Evolutionary conservation across 2,797 vertebrate genomes (phyloP).

Genomic region (Mergus octosetaceus): DNA sequence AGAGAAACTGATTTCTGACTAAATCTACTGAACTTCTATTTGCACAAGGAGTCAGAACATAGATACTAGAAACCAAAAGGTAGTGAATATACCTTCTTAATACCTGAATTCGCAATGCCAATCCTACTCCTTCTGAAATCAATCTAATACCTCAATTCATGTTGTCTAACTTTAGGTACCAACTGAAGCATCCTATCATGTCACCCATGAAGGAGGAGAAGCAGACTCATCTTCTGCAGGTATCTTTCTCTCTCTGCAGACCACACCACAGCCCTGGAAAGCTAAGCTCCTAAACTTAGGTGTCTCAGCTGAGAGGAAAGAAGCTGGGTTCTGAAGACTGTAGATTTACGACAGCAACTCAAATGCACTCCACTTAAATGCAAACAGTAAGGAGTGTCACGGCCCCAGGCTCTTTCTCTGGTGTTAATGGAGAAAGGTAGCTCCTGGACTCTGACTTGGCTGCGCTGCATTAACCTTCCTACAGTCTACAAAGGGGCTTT

Average conservation of each 20-base stretch:
- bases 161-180: background rate
- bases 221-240: background rate
- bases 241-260: background rate
- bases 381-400: background rate
- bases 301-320: background rate
- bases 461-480: background rate
- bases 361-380: background rate
- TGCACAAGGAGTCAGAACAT: background rate
- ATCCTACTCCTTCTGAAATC: background rate
- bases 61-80: background rate
- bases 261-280: background rate
- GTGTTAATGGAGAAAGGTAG: background rate
- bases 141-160: accelerated
- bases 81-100: background rate
- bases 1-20: background rate
- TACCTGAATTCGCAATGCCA: background rate
- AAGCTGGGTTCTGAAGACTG: background rate
- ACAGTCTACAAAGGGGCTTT: background rate
- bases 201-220: background rate
- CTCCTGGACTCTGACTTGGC: background rate
- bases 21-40: background rate
- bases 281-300: background rate
- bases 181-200: background rate
- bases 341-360: background rate
- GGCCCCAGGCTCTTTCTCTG: background rate